Evolutionary conservation across 1,140 invertebrate genomes (phyloP).

Genomic region (Drosophila setifemur): DNA sequence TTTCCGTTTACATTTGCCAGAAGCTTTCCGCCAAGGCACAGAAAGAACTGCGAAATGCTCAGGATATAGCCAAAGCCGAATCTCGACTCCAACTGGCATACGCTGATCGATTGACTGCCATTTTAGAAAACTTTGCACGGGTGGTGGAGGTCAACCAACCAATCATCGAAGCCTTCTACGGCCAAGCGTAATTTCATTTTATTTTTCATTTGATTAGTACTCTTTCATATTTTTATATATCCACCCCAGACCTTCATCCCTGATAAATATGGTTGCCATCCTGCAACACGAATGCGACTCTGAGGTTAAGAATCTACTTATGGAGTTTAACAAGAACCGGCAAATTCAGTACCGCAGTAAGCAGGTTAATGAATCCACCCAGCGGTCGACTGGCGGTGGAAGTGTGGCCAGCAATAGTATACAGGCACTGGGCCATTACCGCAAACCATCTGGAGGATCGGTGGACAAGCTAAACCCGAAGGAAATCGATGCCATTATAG

Average conservation of each 20-base stretch:
- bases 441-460: slow-evolving; percentile 80
- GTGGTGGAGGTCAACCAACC: slow-evolving; percentile 96
- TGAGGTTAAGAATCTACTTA: slow-evolving; percentile 88
- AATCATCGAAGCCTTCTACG: slow-evolving; percentile 96
- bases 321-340: slow-evolving; percentile 90
- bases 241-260: slow-evolving; percentile 86
- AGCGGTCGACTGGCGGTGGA: slow-evolving; percentile 76
- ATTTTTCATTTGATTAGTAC: neutral
- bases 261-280: slow-evolving; percentile 88
- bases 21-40: slow-evolving; percentile 90
- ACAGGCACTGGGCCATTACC: slow-evolving; percentile 78
- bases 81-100: slow-evolving; percentile 90
- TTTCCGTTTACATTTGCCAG: slow-evolving; percentile 94
- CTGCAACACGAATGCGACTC: slow-evolving; percentile 94
- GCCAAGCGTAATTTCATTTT: slow-evolving; percentile 78
- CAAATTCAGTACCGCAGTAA: slow-evolving; percentile 88
- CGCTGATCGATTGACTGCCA: slow-evolving; percentile 91
- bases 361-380: slow-evolving; percentile 84
- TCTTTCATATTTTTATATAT: neutral
- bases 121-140: slow-evolving; percentile 95
- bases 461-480: slow-evolving; percentile 90
- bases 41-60: slow-evolving; percentile 87
- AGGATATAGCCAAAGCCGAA: slow-evolving; percentile 86
- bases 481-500: slow-evolving; percentile 93
- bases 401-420: slow-evolving; percentile 40